Evolutionary conservation across 2,888 invertebrate genomes (phyloP).

Genomic region (Aleiodes alternator): DNA sequence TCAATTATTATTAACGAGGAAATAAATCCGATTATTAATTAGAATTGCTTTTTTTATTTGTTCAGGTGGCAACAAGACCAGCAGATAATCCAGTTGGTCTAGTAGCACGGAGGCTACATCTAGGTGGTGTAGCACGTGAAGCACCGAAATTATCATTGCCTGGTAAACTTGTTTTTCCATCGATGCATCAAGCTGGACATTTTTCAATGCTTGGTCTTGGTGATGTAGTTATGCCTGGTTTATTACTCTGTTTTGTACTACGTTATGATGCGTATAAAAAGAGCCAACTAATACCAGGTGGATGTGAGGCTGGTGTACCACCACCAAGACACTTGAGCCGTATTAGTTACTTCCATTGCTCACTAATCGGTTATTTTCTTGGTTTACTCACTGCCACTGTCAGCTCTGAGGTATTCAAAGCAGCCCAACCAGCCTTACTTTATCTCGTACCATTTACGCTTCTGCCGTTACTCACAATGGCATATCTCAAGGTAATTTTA

Average conservation of each 20-base stretch:
- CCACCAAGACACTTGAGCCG: conserved; percentile 77
- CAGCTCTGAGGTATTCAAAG: conserved; percentile 98
- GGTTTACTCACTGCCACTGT: conserved; percentile 97
- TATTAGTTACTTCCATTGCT: conserved; percentile 98
- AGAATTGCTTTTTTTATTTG: conserved; percentile 26
- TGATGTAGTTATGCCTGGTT: conserved; percentile 96
- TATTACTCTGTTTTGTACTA: conserved; percentile 95
- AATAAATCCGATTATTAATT: neutral
- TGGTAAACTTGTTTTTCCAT: conserved; percentile 97
- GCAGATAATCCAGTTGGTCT: conserved; percentile 95
- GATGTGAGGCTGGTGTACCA: conserved; percentile 80
- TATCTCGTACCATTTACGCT: conserved; percentile 98
- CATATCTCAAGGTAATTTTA: conserved; percentile 91
- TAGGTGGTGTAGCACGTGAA: conserved; percentile 92
- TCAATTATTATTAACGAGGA: too few species aligned
- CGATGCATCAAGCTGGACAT: conserved; percentile 96
- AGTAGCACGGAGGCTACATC: conserved; percentile 93
- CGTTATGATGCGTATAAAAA: conserved; percentile 99
- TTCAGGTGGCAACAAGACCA: conserved; percentile 85
- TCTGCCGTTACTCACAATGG: conserved; percentile 97
- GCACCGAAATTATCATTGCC: conserved; percentile 97
- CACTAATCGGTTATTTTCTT: conserved; percentile 97
- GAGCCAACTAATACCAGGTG: conserved; percentile 82
- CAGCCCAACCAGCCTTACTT: conserved; percentile 97
- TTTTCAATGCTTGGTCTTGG: conserved; percentile 96